phyloP scores from a whole-genome alignment of 2,113 vertebrate species.

The Ailuropoda melanoleuca region DNA sequence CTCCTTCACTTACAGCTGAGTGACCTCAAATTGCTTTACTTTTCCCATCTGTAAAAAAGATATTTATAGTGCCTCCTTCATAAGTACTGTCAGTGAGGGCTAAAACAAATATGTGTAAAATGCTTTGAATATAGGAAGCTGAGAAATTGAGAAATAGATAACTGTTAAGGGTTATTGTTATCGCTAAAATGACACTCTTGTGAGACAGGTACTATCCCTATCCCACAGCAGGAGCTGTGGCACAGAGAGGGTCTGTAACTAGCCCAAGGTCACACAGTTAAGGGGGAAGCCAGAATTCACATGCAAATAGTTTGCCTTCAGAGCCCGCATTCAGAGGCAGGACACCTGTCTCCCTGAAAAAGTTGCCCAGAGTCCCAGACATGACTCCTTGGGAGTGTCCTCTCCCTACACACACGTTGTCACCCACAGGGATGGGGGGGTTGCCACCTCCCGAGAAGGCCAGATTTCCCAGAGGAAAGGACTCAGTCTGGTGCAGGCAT shows the following conservation, averaged over 20 bases:
- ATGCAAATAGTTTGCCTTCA: neutral
- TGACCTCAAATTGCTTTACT: neutral
- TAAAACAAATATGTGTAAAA: neutral
- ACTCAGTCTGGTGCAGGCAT: neutral
- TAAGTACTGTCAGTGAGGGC: neutral
- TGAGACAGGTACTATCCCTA: neutral
- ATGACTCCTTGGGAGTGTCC: neutral
- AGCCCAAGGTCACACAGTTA: neutral
- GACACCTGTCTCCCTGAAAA: neutral
- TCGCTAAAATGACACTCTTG: neutral
- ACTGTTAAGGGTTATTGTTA: neutral
- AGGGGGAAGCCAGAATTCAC: neutral
- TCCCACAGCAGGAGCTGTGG: neutral
- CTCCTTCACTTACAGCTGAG: neutral
- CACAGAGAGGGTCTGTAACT: neutral
- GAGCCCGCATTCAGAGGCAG: neutral
- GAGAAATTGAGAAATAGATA: neutral
- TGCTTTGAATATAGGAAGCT: neutral
- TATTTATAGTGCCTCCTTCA: neutral
- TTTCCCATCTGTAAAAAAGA: neutral
- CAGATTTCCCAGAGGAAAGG: neutral
- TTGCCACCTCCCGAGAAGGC: neutral
- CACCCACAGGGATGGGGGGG: neutral
- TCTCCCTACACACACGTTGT: neutral
- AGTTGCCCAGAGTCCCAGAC: neutral